Evolutionary conservation across 2,113 vertebrate genomes (phyloP).

Genomic region (Thymallus thymallus): DNA sequence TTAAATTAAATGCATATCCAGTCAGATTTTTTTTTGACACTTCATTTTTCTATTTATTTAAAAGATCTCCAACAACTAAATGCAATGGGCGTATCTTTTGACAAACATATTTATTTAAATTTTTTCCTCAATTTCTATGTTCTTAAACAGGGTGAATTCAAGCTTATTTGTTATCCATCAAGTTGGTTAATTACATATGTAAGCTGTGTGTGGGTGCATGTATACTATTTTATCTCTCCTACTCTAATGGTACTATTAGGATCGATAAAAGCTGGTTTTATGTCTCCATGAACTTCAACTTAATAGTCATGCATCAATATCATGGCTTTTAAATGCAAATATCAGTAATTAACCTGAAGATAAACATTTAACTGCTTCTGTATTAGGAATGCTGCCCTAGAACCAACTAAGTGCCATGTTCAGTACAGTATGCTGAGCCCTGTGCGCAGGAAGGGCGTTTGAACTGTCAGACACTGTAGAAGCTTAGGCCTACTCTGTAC

Average conservation of each 20-base stretch:
- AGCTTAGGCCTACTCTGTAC: constrained; percentile 17
- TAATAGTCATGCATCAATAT: constrained; percentile 49
- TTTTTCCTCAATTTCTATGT: neutral
- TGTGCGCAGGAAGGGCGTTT: constrained; percentile 63
- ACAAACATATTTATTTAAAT: neutral
- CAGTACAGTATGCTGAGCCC: constrained; percentile 51
- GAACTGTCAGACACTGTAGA: constrained; percentile 37
- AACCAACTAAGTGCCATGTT: constrained; percentile 54
- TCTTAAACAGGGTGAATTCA: neutral
- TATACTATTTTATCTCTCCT: constrained; percentile 44
- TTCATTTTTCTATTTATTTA: neutral
- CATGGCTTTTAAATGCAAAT: constrained; percentile 34
- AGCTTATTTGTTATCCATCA: neutral
- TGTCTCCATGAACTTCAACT: constrained; percentile 44
- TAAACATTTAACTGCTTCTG: constrained; percentile 30
- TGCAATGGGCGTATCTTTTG: neutral
- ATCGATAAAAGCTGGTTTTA: constrained; percentile 54
- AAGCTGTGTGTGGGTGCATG: constrained; percentile 39
- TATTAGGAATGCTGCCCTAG: constrained; percentile 60
- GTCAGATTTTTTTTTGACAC: too few species aligned
- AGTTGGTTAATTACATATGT: neutral
- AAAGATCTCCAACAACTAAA: neutral
- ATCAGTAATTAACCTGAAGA: constrained; percentile 16
- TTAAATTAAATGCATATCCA: neutral
- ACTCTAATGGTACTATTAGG: constrained; percentile 61